Evolutionary conservation across 2,888 invertebrate species (phyloP).

Genomic region (Nephrotoma appendiculata): DNA sequence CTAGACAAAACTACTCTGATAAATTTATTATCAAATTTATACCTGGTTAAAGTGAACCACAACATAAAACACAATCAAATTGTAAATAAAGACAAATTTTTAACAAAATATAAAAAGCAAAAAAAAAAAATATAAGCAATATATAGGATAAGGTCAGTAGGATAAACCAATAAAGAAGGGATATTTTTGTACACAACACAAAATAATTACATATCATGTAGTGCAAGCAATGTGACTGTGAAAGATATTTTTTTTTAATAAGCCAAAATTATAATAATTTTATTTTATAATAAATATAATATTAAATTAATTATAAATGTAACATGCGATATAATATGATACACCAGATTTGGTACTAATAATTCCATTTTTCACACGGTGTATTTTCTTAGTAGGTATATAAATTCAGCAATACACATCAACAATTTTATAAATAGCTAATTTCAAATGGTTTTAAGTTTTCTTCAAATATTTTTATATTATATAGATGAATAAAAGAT

Average conservation of each 20-base stretch:
- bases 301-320: background rate
- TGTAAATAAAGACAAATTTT: background rate
- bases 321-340: background rate
- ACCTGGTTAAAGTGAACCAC: background rate
- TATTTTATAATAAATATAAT: background rate
- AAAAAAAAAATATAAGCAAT: background rate
- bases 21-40: background rate
- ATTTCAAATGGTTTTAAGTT: background rate
- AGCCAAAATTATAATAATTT: background rate
- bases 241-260: background rate
- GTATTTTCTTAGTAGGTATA: background rate
- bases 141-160: background rate
- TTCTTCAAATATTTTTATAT: background rate
- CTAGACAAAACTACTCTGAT: background rate
- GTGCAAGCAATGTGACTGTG: background rate
- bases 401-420: background rate
- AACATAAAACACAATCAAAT: background rate
- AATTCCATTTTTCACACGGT: background rate
- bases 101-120: background rate
- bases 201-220: background rate
- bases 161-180: background rate
- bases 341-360: background rate
- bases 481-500: background rate
- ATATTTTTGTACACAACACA: background rate
- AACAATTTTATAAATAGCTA: background rate